Evolutionary conservation across 2,888 invertebrate species (phyloP).

Genomic region (Hanleya hanleyi): DNA sequence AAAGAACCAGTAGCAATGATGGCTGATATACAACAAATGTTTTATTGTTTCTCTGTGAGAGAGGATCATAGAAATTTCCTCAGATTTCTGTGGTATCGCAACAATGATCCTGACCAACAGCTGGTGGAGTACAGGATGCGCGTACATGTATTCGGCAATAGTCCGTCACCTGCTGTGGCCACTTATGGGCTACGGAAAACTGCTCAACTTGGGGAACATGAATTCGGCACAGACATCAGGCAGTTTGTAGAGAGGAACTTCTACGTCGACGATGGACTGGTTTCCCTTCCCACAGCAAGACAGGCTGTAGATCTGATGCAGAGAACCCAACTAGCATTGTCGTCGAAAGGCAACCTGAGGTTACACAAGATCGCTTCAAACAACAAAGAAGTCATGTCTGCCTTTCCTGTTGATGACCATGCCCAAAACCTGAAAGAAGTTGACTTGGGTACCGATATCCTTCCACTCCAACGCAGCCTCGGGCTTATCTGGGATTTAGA

Average conservation of each 20-base stretch:
- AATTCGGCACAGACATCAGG: constrained; percentile 23
- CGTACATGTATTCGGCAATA: constrained; percentile 33
- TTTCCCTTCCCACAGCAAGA: constrained; percentile 23
- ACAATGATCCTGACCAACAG: constrained; percentile 15
- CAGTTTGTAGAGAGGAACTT: constrained; percentile 36
- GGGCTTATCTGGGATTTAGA: constrained; percentile 19
- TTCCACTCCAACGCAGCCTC: constrained; percentile 15
- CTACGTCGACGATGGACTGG: constrained; percentile 43
- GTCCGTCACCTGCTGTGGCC: constrained; percentile 20
- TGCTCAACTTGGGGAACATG: constrained; percentile 1
- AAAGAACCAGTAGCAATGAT: too few species aligned
- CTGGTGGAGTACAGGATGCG: constrained; percentile 25
- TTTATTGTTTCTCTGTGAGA: constrained; percentile 16
- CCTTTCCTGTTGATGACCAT: not conserved
- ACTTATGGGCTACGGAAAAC: constrained; percentile 17
- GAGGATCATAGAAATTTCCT: constrained; percentile 19
- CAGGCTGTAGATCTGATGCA: constrained; percentile 32
- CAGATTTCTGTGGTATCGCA: constrained; percentile 20
- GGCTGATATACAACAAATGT: constrained; percentile 29
- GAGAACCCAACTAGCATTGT: constrained; percentile 32
- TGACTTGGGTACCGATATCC: constrained; percentile 6
- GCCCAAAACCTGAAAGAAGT: not conserved
- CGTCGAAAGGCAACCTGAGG: constrained; percentile 28
- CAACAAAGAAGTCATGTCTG: constrained; percentile 33
- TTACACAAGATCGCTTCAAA: constrained; percentile 49